Percentiles rank a stretch among this genome's conserved stretches.
These are phyloP conservation scores for Botrylloides violaceus DNA, from an alignment of 23 tunicate species.

Conservation along the genomic window DNA sequence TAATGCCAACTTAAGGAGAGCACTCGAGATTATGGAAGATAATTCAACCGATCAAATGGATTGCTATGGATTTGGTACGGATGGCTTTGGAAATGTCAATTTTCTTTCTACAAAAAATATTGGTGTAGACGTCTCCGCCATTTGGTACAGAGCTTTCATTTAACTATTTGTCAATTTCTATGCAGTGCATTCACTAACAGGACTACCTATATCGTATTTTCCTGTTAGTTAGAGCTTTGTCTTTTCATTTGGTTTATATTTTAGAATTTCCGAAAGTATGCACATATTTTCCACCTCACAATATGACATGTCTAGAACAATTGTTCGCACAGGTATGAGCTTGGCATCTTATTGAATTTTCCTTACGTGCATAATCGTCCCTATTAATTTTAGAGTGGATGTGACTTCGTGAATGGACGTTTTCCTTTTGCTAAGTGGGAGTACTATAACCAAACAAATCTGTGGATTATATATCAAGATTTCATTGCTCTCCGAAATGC, in stretches of 20 bases:
- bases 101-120: not conserved
- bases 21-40: not conserved
- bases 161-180: no score
- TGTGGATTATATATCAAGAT: slow-evolving; percentile 13
- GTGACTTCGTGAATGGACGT: slow-evolving; percentile 10
- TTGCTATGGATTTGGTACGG: slow-evolving; percentile 28
- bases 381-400: slow-evolving; percentile 9
- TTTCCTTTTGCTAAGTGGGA: slow-evolving; percentile 4
- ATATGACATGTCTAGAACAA: not conserved
- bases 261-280: slow-evolving; percentile 15
- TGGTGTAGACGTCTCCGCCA: no score
- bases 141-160: no score
- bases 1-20: not conserved
- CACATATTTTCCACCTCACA: slow-evolving; percentile 10
- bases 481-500: not conserved
- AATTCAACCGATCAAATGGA: slow-evolving; percentile 24
- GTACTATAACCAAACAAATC: not conserved
- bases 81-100: not conserved
- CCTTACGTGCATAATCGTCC: not conserved
- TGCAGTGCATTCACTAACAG: no score
- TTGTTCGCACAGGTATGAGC: slow-evolving; percentile 14
- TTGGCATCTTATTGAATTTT: not conserved
- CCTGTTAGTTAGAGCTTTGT: no score
- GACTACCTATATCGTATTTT: no score
- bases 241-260: no score